These are phyloP conservation scores for Tyrannus savana DNA, from an alignment of 2,113 vertebrate species.

Conservation along the genomic window DNA sequence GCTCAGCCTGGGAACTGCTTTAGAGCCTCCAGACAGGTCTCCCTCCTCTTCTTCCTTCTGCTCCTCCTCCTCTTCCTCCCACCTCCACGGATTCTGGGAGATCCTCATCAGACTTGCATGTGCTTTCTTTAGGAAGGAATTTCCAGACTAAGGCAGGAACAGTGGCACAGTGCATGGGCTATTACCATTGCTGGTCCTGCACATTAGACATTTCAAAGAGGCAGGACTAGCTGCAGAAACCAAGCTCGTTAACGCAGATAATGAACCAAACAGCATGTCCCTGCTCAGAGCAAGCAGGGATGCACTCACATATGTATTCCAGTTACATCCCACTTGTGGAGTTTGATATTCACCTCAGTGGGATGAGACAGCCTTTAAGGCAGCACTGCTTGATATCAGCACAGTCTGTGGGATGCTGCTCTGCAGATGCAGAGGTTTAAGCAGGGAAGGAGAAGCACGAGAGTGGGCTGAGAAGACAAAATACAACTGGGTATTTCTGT, in stretches of 20 bases:
- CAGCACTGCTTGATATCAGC: not conserved
- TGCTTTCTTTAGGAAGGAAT: not conserved
- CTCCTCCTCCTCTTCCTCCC: not conserved
- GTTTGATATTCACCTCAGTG: not conserved
- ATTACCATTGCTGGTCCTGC: not conserved
- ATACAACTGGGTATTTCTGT: not conserved
- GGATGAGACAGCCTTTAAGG: not conserved
- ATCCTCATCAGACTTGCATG: not conserved
- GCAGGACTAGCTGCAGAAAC: not conserved
- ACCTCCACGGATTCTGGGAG: not conserved
- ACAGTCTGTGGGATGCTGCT: not conserved
- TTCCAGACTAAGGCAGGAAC: not conserved
- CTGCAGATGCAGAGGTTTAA: not conserved
- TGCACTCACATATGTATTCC: not conserved
- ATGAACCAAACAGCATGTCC: rapidly evolving
- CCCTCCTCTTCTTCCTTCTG: not conserved
- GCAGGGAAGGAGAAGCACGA: not conserved
- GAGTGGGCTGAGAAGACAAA: not conserved
- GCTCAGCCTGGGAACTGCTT: not conserved
- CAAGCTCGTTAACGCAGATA: not conserved
- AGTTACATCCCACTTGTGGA: not conserved
- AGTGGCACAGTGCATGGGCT: not conserved
- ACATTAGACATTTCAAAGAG: not conserved
- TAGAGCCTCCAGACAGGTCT: not conserved
- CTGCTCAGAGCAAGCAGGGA: not conserved